These are phyloP conservation scores for Lacerta viridis DNA, from an alignment of 2,797 vertebrate genomes.

Conservation along the genomic window DNA sequence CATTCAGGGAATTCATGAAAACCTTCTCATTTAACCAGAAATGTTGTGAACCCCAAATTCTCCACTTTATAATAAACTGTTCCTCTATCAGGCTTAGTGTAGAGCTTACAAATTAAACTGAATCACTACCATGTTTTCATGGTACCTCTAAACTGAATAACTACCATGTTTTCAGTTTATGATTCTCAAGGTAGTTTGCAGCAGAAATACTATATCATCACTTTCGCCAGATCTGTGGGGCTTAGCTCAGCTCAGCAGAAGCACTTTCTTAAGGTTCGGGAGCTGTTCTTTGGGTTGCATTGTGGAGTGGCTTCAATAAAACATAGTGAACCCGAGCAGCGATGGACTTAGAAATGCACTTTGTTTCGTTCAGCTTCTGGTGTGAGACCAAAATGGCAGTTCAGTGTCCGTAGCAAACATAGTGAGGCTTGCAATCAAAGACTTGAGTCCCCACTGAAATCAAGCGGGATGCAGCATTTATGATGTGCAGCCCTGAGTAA, in stretches of 20 bases:
- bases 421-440: background rate
- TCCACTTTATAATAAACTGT: slow-evolving; percentile 28
- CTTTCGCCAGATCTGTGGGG: too few relatives aligned
- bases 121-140: background rate
- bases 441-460: background rate
- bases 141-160: too few relatives aligned
- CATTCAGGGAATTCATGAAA: slow-evolving; percentile 50
- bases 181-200: too few relatives aligned
- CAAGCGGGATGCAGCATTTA: background rate
- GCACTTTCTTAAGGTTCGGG: background rate
- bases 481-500: background rate
- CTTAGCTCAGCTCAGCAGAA: background rate
- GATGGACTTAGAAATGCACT: background rate
- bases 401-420: too few relatives aligned
- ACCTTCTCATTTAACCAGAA: slow-evolving; percentile 42
- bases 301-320: slow-evolving; percentile 37
- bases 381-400: background rate
- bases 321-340: too few relatives aligned
- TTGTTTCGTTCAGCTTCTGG: background rate
- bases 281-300: background rate
- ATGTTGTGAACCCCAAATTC: slow-evolving; percentile 35
- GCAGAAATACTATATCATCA: too few relatives aligned
- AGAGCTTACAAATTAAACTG: slow-evolving; percentile 9
- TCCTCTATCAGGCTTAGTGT: background rate
- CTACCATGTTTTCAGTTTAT: too few relatives aligned